Base-by-base conservation (phyloP, 1,140 invertebrate genomes). In the Tetragonula clypearis region DNA sequence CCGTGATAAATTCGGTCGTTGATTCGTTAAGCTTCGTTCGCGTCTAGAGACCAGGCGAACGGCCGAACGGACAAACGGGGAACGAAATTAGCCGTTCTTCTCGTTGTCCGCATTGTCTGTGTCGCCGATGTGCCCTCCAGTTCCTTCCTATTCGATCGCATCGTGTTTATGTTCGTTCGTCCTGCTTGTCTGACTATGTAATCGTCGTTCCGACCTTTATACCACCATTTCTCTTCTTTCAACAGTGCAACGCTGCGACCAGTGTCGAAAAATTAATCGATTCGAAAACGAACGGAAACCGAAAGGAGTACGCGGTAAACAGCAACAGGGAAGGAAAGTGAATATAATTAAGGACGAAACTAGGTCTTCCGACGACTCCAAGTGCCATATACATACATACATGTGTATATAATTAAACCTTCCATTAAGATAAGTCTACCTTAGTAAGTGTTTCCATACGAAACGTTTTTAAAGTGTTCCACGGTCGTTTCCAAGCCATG, bases 1-100 rank as follows among this genome's bases (percentile, higher is more conserved):
- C 82, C 76, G 82, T 84, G 82, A 84, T 84, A 79, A 84, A 84
- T 84, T 84, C 68, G 82, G 82, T 84, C 82, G 82, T 84, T 84
- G 82, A 84, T 84, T 84, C 82, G 77, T 84, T 84, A 84, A 84
- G 82, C 56, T 84, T 84, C 77, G 76, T 84, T 72, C 82, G 77
- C 23, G 75, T 84, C 82, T 79, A 80, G 79, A 82, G 65, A 82
- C 26, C 55, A 55, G 53, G 26, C 66, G 56, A 79, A 60, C 58
- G 78, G 78, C 30, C 77, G 49, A 72, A 84, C 75, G 69, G 71
- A 60, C 53, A 55, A 79, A 72, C 68, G 49, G 30, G 82, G 66
- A 62, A 84, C 82, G 68, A 79, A 84, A 84, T 76, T 85, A 73
- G 85, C 87, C 58, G 69, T 75, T 84, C 65, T 49, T 49, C 66